phyloP scores from a whole-genome alignment of 2,113 vertebrate genomes.

The Grammomys surdaster region DNA sequence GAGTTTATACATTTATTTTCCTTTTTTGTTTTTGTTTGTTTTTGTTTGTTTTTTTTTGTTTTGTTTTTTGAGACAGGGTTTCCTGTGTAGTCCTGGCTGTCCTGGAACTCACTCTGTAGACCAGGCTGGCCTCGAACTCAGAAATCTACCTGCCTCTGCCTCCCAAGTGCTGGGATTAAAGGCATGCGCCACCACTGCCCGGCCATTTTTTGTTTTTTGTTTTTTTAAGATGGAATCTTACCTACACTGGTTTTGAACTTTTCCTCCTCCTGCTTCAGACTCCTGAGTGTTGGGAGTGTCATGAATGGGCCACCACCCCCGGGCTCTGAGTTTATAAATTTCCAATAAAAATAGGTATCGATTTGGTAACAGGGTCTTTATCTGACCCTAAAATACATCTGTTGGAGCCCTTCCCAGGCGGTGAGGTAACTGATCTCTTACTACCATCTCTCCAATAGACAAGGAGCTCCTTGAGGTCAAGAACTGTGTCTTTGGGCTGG shows the following conservation, averaged over 20 bases:
- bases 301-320: background rate
- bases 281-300: background rate
- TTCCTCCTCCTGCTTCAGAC: background rate
- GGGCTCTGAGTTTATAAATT: background rate
- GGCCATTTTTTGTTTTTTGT: too few species aligned
- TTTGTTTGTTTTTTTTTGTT: background rate
- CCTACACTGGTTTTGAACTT: background rate
- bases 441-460: background rate
- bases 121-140: too few species aligned
- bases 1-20: background rate
- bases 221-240: background rate
- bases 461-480: background rate
- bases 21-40: too few species aligned
- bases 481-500: background rate
- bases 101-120: too few species aligned
- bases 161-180: too few species aligned
- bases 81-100: too few species aligned
- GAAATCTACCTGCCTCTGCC: too few species aligned
- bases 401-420: background rate
- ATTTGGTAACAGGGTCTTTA: background rate
- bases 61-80: too few species aligned
- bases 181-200: too few species aligned
- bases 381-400: background rate
- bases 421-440: background rate
- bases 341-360: slow-evolving; percentile 6